Percentiles rank a stretch among this genome's conserved stretches.
phyloP scores from a whole-genome alignment of 2,797 vertebrate genomes.

The Melopsittacus undulatus region DNA sequence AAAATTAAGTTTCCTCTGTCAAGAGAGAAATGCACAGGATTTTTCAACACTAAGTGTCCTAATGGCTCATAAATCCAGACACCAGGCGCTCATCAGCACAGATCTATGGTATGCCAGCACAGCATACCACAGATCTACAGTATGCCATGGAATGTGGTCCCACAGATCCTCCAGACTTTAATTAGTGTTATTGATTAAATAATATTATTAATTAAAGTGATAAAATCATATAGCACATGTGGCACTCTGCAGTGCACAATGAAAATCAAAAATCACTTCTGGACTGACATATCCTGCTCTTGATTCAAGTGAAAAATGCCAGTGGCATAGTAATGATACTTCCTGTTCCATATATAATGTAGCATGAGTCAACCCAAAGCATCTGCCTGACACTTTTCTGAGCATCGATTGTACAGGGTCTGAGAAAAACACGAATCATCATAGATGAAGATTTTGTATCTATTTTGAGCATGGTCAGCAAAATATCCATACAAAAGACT shows the following conservation, averaged over 20 bases:
- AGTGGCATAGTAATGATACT: background rate
- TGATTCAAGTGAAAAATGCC: background rate
- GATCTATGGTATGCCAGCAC: background rate
- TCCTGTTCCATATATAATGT: background rate
- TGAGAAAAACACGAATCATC: background rate
- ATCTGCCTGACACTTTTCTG: background rate
- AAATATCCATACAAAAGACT: background rate
- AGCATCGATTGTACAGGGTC: background rate
- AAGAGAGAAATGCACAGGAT: background rate
- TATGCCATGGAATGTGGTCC: background rate
- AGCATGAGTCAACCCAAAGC: background rate
- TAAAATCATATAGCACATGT: background rate
- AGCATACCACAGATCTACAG: background rate
- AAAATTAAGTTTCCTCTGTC: background rate
- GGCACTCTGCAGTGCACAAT: fast-evolving
- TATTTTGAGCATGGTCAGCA: background rate
- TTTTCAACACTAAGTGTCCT: background rate
- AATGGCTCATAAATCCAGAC: background rate
- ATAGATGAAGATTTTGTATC: background rate
- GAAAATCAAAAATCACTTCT: background rate
- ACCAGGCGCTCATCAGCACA: background rate
- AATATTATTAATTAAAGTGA: background rate
- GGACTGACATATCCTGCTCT: background rate
- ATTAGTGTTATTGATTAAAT: background rate
- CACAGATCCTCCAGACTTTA: background rate